Percentiles rank a stretch among this genome's conserved stretches.
phyloP scores from a whole-genome alignment of 2,888 invertebrate species.

The Laspeyria flexula region DNA sequence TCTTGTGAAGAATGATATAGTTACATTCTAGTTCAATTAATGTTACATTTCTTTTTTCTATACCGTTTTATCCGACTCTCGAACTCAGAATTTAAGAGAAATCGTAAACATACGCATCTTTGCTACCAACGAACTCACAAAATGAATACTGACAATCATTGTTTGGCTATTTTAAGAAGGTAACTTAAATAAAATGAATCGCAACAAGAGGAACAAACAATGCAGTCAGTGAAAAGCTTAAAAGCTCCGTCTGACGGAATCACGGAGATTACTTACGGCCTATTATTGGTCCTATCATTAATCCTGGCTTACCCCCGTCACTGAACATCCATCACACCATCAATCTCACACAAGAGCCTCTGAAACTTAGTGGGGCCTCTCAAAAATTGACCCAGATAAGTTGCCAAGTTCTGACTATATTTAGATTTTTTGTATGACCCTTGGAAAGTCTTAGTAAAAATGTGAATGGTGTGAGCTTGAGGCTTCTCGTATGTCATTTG shows the following conservation, averaged over 20 bases:
- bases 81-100: too few relatives aligned
- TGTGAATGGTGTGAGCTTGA: neutral
- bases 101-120: too few relatives aligned
- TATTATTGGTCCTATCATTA: constrained; percentile 25
- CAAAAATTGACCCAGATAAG: constrained; percentile 19
- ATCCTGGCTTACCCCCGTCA: constrained; percentile 20
- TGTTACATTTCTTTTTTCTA: too few relatives aligned
- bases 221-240: constrained; percentile 14
- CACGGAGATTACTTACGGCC: constrained; percentile 8
- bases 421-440: constrained; percentile 1
- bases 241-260: constrained; percentile 10
- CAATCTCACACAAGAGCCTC: constrained; percentile 26
- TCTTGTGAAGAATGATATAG: too few relatives aligned
- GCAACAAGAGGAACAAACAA: neutral
- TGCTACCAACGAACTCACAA: too few relatives aligned
- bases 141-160: too few relatives aligned
- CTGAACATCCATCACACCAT: constrained; percentile 41
- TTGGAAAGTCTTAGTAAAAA: neutral
- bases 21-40: too few relatives aligned
- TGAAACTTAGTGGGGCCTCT: constrained; percentile 9
- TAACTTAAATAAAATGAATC: neutral
- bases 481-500: too few relatives aligned
- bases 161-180: too few relatives aligned
- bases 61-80: too few relatives aligned
- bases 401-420: constrained; percentile 15